These are phyloP conservation scores for Ammodramus savannarum DNA, from an alignment of 2,113 vertebrate genomes.

Conservation along the genomic window DNA sequence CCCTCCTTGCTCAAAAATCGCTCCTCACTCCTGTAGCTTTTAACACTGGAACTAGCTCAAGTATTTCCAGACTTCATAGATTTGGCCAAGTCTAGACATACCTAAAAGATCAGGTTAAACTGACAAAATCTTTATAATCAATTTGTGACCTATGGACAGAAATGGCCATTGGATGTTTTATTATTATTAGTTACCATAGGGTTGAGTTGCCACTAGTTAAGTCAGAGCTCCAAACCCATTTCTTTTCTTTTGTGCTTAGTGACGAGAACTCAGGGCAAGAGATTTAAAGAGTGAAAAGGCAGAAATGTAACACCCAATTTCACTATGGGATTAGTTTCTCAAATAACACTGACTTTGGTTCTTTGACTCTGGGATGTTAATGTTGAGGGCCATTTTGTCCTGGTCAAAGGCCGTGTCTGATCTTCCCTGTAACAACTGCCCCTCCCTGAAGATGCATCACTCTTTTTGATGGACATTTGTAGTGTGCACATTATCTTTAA, in stretches of 20 bases:
- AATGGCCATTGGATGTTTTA: background rate
- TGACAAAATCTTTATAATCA: background rate
- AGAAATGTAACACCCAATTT: background rate
- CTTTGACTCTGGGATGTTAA: background rate
- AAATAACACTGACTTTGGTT: background rate
- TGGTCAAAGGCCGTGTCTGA: background rate
- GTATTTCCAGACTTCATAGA: background rate
- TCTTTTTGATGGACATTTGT: background rate
- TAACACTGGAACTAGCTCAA: background rate
- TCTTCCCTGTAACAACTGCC: background rate
- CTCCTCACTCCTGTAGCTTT: background rate
- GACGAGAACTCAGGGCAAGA: background rate
- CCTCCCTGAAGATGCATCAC: background rate
- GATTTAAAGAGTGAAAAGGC: background rate
- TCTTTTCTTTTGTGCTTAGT: background rate
- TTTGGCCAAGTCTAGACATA: conserved; percentile 6
- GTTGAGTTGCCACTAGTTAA: background rate
- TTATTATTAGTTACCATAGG: background rate
- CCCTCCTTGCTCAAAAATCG: background rate
- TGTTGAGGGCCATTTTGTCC: background rate
- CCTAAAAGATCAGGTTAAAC: background rate
- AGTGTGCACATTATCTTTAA: background rate
- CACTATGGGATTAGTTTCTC: background rate
- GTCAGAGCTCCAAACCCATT: background rate
- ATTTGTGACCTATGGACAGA: background rate